Percentiles rank a stretch among this genome's conserved stretches.
Evolutionary conservation across 1,140 invertebrate species (phyloP).

Genomic region (Leptoteleia sp.): DNA sequence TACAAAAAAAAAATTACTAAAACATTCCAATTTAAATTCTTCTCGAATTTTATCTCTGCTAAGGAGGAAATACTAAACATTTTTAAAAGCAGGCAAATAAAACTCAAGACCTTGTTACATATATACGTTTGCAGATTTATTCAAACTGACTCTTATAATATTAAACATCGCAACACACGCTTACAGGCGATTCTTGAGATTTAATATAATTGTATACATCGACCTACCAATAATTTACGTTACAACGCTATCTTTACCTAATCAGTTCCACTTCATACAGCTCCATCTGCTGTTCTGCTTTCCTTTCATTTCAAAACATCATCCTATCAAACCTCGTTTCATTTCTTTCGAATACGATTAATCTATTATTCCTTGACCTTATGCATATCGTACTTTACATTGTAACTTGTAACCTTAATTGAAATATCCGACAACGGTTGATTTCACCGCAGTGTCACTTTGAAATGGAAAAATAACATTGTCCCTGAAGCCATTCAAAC

Average conservation of each 20-base stretch:
- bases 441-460: constrained; percentile 24
- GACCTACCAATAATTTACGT: constrained; percentile 59
- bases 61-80: too few species aligned
- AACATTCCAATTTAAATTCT: too few species aligned
- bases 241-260: constrained; percentile 59
- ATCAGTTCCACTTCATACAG: constrained; percentile 22
- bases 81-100: too few species aligned
- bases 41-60: too few species aligned
- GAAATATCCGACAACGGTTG: constrained; percentile 16
- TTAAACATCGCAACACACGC: constrained; percentile 69
- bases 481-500: constrained; percentile 1
- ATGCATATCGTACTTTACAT: constrained; percentile 26
- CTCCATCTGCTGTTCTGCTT: too few species aligned
- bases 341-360: background rate
- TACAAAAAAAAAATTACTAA: too few species aligned
- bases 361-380: constrained; percentile 7
- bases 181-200: constrained; percentile 67
- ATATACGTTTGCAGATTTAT: constrained; percentile 67
- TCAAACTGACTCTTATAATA: constrained; percentile 68
- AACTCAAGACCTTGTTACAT: too few species aligned
- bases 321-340: too few species aligned
- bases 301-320: too few species aligned
- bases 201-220: constrained; percentile 68
- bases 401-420: constrained; percentile 36
- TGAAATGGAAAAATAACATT: constrained; percentile 54